Evolutionary conservation across 2,888 invertebrate species (phyloP).

Genomic region (Stramonita haemastoma): DNA sequence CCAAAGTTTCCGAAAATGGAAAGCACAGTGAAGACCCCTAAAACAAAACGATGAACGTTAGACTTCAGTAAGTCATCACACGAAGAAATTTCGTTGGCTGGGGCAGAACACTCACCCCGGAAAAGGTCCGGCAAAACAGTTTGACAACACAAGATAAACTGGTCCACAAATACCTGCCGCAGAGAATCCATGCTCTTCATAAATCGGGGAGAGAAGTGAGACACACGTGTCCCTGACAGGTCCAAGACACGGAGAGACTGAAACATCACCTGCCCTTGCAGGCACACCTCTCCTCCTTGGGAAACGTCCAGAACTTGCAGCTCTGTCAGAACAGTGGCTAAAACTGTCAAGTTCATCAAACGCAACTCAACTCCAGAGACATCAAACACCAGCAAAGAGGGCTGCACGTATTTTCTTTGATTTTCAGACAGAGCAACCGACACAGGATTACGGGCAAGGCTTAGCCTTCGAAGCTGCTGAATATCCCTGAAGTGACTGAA

Average conservation of each 20-base stretch:
- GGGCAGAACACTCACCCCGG: neutral
- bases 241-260: neutral
- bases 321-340: neutral
- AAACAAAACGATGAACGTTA: neutral
- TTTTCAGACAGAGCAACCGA: neutral
- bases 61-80: neutral
- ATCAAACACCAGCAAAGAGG: neutral
- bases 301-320: neutral
- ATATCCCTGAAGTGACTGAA: neutral
- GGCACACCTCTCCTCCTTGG: neutral
- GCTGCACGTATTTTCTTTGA: neutral
- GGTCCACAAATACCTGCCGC: neutral
- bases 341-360: neutral
- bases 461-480: neutral
- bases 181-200: slow-evolving; percentile 11
- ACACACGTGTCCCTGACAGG: slow-evolving; percentile 7
- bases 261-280: neutral
- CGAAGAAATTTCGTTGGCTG: neutral
- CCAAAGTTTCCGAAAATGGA: neutral
- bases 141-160: neutral
- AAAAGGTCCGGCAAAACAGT: neutral
- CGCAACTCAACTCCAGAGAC: neutral
- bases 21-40: neutral
- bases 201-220: neutral
- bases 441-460: slow-evolving; percentile 16